Evolutionary conservation across 2,797 vertebrate genomes (phyloP).

Genomic region (Atherinosoma microstoma): DNA sequence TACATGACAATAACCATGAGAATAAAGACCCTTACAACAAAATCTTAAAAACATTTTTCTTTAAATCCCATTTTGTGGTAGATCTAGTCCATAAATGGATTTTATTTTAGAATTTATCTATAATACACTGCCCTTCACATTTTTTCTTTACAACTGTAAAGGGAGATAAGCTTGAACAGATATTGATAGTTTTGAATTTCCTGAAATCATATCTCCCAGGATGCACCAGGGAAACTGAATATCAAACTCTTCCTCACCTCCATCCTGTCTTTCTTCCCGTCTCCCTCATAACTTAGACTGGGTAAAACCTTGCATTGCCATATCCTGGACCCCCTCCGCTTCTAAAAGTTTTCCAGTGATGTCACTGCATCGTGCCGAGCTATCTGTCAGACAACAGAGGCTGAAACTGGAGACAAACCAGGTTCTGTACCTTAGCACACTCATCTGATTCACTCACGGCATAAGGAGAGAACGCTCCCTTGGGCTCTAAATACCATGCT

Average conservation of each 20-base stretch:
- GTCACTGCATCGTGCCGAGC: conserved; percentile 32
- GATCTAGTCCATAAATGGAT: conserved; percentile 37
- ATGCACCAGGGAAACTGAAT: conserved; percentile 76
- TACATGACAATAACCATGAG: conserved; percentile 25
- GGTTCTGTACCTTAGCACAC: conserved; percentile 42
- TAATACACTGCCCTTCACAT: conserved; percentile 61
- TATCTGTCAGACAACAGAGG: conserved; percentile 47
- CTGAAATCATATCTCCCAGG: conserved; percentile 79
- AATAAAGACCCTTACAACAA: conserved; percentile 22
- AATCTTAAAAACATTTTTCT: conserved; percentile 15
- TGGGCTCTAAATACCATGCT: conserved; percentile 79
- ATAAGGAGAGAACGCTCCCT: conserved; percentile 58
- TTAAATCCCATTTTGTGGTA: conserved; percentile 32
- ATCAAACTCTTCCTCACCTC: conserved; percentile 62
- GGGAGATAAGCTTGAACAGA: conserved; percentile 61
- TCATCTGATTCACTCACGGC: conserved; percentile 56
- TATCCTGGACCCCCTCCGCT: conserved; percentile 25
- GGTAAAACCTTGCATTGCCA: conserved; percentile 37
- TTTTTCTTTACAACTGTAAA: conserved; percentile 71
- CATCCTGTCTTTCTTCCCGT: conserved; percentile 39
- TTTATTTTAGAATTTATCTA: conserved; percentile 39
- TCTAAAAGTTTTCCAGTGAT: conserved; percentile 53
- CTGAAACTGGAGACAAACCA: conserved; percentile 60
- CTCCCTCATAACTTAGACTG: conserved; percentile 17
- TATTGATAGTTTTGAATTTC: conserved; percentile 81